Conservation (phyloP, 2,797 vertebrate genomes). For the Sciurus vulgaris region DNA sequence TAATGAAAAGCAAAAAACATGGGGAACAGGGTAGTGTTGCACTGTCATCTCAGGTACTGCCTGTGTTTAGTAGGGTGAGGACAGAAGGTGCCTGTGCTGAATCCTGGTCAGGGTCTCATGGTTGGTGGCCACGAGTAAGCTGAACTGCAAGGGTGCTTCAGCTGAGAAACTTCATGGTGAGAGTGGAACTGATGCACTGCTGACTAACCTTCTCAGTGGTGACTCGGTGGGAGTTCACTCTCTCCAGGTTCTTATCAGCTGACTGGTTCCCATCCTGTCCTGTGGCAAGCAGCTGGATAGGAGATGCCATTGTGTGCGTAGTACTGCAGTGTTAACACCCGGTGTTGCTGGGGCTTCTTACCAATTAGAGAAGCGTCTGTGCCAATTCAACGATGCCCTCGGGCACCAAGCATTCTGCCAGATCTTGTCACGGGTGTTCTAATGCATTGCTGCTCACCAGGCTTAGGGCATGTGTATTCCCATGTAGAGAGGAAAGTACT, state of each 20-base stretch:
- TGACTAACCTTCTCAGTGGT: not conserved
- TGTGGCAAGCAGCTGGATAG: not conserved
- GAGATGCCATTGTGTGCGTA: not conserved
- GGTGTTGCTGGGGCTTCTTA: not conserved
- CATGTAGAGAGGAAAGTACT: not conserved
- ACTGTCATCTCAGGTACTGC: conserved; percentile 80
- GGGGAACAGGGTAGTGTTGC: conserved; percentile 79
- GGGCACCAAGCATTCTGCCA: not conserved
- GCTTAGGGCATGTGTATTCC: not conserved
- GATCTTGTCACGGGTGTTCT: not conserved
- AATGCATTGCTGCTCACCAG: not conserved
- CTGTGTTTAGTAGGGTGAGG: conserved; percentile 51
- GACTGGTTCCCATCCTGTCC: not conserved
- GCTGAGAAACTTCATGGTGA: not conserved
- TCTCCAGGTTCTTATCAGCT: not conserved
- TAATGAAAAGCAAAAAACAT: conserved; percentile 81
- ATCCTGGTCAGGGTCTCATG: not conserved
- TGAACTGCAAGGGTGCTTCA: not conserved
- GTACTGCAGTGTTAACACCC: not conserved
- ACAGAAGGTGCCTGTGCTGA: conserved; percentile 47
- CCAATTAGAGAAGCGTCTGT: not conserved
- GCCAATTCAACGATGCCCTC: not conserved
- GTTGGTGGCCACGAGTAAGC: not conserved
- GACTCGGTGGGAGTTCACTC: not conserved
- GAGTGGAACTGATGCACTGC: conserved; percentile 4